Evolutionary conservation across 2,113 vertebrate genomes (phyloP), one percentile per base, ranked within the genome.

Genomic region (Tilapia sparmanii): DNA sequence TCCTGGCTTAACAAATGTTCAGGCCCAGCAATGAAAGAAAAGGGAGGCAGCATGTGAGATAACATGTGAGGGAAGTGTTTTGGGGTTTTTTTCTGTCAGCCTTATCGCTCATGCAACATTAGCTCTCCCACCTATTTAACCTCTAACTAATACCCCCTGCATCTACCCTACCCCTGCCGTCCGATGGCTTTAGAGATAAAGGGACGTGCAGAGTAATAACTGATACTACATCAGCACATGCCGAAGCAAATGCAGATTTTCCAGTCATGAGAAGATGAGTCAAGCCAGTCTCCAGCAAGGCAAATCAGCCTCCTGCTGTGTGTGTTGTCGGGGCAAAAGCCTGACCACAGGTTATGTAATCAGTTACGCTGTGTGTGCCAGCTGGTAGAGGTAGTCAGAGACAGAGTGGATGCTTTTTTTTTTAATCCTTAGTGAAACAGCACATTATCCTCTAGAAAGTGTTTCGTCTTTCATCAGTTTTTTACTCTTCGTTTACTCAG

Each of bases 281-380:
- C 4, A 26, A 52, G 35, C 31, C 53, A 47, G 40, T 45, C 15
- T 4, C 16, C 31, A 53, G 81, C 6, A 54, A 40, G 24, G 19
- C 57, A 50, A 87, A 66, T 38, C 85, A 57, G 79, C 71, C 57
- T 83, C 54, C 83, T 13, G 45, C 78, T 79, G 76, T 38, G 87
- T 63, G 50, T 47, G 80, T 55, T 86, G 89, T 47, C 81, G n/a
- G 89, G 90, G 90, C 86, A 91, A 92, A 93, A 92, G 90, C 91
- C 47, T 19, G 13, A 85, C 80, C 80, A 57, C 24, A 38, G 50
- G 52, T 96, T 96, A 96, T 54, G 88, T 84, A 96, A 96, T 93
- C 91, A 86, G 83, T 87, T 90, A 57, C 24, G 45, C 82, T 31
- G 54, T 89, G 80, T 93, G 90, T 90, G 85, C 91, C 95, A 96